phyloP scores from a whole-genome alignment of 2,888 invertebrate species.

The Stenichneumon culpator region DNA sequence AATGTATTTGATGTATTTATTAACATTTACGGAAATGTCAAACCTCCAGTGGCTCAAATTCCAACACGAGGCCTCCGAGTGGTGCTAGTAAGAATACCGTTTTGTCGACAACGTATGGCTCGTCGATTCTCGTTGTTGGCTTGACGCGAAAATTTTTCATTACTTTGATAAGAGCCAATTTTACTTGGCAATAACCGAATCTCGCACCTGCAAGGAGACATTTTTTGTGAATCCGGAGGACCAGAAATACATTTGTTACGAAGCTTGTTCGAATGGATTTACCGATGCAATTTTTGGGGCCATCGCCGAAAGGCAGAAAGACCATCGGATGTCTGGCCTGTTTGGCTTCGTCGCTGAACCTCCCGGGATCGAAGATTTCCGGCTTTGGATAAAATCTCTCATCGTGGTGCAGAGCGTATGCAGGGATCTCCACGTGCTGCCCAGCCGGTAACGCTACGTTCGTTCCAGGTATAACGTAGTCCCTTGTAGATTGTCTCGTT shows the following conservation, averaged over 20 bases:
- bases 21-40: background rate
- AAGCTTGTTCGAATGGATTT: background rate
- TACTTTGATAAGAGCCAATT: conserved; percentile 81
- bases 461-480: conserved; percentile 58
- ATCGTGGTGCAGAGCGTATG: conserved; percentile 58
- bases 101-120: conserved; percentile 74
- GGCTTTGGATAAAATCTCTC: conserved; percentile 71
- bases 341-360: conserved; percentile 73
- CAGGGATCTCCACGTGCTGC: conserved; percentile 57
- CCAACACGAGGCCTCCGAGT: conserved; percentile 76
- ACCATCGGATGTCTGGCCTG: conserved; percentile 73
- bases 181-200: conserved; percentile 81
- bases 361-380: conserved; percentile 77
- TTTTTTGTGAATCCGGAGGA: background rate
- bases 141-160: conserved; percentile 80
- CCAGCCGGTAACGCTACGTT: conserved; percentile 57
- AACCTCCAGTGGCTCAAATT: conserved; percentile 69
- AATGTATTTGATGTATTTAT: too few species aligned
- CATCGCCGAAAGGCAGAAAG: conserved; percentile 79
- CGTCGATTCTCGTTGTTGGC: conserved; percentile 78
- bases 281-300: conserved; percentile 82
- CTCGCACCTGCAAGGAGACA: conserved; percentile 63
- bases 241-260: conserved; percentile 30
- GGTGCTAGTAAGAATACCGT: conserved; percentile 73
- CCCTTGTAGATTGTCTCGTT: conserved; percentile 77